phyloP scores from a whole-genome alignment of 2,888 invertebrate species.

The Deilephila elpenor region DNA sequence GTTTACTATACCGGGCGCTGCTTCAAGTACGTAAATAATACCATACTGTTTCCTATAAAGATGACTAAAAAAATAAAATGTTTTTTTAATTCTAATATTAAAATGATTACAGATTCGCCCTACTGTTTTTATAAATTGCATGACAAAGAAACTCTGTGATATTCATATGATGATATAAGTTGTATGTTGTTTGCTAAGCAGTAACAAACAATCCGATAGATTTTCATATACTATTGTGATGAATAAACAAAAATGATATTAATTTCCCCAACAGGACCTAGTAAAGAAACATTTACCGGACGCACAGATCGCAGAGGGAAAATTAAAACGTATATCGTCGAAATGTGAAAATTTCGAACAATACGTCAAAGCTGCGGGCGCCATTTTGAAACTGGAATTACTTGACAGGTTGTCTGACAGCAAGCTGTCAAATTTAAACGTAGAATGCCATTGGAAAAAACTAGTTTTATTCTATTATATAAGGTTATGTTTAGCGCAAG shows the following conservation, averaged over 20 bases:
- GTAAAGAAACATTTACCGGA: conserved; percentile 64
- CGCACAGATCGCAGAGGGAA: conserved; percentile 68
- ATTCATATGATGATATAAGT: too few species aligned
- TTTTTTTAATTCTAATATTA: too few species aligned
- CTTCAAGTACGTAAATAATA: conserved; percentile 83
- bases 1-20: conserved; percentile 90
- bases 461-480: conserved; percentile 91
- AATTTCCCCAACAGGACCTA: conserved; percentile 62
- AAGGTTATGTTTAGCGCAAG: conserved; percentile 90
- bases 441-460: conserved; percentile 78
- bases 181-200: too few species aligned
- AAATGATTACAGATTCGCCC: too few species aligned
- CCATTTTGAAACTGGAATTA: conserved; percentile 84
- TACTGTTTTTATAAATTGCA: too few species aligned
- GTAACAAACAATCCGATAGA: too few species aligned
- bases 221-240: too few species aligned
- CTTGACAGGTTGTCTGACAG: conserved; percentile 66
- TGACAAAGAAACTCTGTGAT: too few species aligned
- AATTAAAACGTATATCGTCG: conserved; percentile 86
- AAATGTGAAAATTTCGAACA: conserved; percentile 87
- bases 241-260: neutral
- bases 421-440: conserved; percentile 53
- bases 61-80: neutral
- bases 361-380: conserved; percentile 88
- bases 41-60: neutral